A percentile compares a stretch with the other conserved stretches of the same genome.
Evolutionary conservation across 2,113 vertebrate species (phyloP).

Genomic region (Romanogobio albipinnatus): DNA sequence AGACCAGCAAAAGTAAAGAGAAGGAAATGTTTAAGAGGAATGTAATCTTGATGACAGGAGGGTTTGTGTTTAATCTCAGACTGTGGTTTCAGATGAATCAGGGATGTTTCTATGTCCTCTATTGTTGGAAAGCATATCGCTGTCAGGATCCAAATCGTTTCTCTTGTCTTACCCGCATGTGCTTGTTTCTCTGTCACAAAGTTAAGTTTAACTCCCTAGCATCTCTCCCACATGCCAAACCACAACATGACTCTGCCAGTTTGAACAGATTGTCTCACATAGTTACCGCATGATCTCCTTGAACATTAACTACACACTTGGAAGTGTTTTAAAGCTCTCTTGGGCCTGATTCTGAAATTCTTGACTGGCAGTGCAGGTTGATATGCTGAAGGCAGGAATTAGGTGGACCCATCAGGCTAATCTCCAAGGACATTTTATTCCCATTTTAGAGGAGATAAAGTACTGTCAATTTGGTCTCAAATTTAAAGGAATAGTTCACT

Average conservation of each 20-base stretch:
- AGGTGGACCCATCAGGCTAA: not conserved
- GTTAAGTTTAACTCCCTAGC: constrained; percentile 2
- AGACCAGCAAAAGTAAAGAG: not conserved
- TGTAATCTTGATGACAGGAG: constrained; percentile 14
- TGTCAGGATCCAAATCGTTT: not conserved
- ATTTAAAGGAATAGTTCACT: not conserved
- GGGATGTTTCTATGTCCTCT: constrained; percentile 11
- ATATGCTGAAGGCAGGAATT: constrained; percentile 15
- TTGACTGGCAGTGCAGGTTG: constrained; percentile 51
- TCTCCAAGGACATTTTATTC: not conserved
- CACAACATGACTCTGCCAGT: constrained; percentile 26
- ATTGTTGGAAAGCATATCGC: constrained; percentile 7
- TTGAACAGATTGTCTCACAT: constrained; percentile 50
- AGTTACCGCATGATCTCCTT: constrained; percentile 35
- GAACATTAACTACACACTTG: constrained; percentile 31
- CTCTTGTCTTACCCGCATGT: constrained; percentile 17
- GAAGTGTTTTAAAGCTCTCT: constrained; percentile 44
- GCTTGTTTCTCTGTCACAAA: constrained; percentile 6
- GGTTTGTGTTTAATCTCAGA: constrained; percentile 3
- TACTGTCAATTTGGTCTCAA: not conserved
- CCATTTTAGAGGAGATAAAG: not conserved
- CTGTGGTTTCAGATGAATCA: constrained; percentile 1
- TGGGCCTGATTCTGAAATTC: constrained; percentile 51
- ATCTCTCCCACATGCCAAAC: constrained; percentile 27
- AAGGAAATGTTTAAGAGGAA: not conserved